Evolutionary conservation across 2,797 vertebrate species (phyloP).

Genomic region (Alosa sapidissima): DNA sequence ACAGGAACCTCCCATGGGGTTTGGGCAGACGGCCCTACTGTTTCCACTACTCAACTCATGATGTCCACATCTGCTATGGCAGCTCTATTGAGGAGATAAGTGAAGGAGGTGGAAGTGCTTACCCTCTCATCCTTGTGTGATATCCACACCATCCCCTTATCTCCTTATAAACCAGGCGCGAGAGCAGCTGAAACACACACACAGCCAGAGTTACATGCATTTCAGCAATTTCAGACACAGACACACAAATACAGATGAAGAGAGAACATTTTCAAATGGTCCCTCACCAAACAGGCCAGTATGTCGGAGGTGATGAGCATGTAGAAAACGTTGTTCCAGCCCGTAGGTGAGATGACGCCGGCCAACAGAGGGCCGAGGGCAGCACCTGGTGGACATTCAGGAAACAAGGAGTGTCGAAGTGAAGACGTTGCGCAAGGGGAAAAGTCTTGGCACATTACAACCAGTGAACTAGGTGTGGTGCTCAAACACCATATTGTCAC

Average conservation of each 20-base stretch:
- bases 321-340: conserved; percentile 98
- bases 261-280: background rate
- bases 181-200: conserved; percentile 76
- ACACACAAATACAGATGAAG: background rate
- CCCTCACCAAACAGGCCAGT: conserved; percentile 87
- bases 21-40: background rate
- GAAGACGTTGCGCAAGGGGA: background rate
- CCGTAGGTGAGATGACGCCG: conserved; percentile 86
- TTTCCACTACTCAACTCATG: background rate
- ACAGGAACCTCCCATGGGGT: background rate
- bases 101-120: conserved; percentile 45
- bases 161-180: conserved; percentile 90
- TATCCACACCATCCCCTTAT: conserved; percentile 75
- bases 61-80: background rate
- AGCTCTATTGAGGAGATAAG: background rate
- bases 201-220: background rate
- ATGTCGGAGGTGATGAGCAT: conserved; percentile 90
- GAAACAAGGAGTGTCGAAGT: background rate
- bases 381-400: conserved; percentile 75
- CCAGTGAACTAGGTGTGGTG: background rate
- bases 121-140: conserved; percentile 76
- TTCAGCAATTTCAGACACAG: no score
- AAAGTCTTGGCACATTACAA: background rate
- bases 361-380: conserved; percentile 91
- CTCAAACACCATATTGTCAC: no score